These are phyloP conservation scores for Loriculus beryllinus DNA, from an alignment of 2,797 vertebrate species.

Conservation along the genomic window DNA sequence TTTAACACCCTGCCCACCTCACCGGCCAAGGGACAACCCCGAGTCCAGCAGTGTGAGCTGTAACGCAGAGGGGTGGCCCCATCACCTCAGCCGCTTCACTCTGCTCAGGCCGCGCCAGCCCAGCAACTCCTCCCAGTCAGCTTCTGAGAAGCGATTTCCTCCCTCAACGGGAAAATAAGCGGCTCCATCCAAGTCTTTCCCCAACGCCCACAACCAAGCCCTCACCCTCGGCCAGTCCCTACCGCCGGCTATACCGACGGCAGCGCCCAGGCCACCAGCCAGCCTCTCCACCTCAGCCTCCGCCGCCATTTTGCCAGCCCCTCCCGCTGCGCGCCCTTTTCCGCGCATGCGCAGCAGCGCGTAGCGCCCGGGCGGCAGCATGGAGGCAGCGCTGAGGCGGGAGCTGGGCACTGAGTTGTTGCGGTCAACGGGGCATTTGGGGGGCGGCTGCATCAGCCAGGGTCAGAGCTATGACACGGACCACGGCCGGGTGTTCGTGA, in stretches of 20 bases:
- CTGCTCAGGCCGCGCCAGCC: background rate
- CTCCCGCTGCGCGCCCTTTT: rapidly evolving
- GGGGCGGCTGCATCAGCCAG: background rate
- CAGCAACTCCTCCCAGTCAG: background rate
- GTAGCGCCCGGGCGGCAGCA: background rate
- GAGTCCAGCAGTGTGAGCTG: rapidly evolving
- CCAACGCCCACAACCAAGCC: background rate
- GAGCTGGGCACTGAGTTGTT: background rate
- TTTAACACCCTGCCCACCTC: background rate
- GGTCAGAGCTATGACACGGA: background rate
- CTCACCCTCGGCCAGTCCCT: rapidly evolving
- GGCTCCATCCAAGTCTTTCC: rapidly evolving
- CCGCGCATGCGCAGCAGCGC: background rate
- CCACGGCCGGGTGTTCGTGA: background rate
- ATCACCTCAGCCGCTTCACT: no score
- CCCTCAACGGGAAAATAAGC: background rate
- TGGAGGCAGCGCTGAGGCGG: background rate
- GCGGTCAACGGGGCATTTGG: background rate
- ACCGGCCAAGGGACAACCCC: background rate
- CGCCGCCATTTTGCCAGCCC: background rate
- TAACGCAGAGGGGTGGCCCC: rapidly evolving
- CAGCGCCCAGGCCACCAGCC: rapidly evolving
- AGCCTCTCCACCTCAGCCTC: rapidly evolving
- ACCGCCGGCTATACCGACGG: rapidly evolving
- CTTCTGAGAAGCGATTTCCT: background rate